Evolutionary conservation across 2,797 vertebrate species (phyloP).

Genomic region (Hipposideros larvatus): DNA sequence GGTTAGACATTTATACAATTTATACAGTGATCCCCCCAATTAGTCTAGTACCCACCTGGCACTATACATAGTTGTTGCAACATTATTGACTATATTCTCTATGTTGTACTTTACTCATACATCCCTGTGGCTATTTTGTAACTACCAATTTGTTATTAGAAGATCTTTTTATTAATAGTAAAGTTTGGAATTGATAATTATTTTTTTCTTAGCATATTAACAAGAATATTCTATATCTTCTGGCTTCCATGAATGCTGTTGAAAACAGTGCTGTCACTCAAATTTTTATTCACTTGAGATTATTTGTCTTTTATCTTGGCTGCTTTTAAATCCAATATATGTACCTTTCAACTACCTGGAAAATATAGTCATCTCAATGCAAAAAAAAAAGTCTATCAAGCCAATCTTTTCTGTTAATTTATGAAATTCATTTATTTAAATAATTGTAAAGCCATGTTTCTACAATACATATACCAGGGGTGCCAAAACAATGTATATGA

Average conservation of each 20-base stretch:
- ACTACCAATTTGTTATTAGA: neutral
- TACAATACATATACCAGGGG: too few species aligned
- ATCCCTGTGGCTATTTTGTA: too few species aligned
- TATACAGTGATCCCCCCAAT: too few species aligned
- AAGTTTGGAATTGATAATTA: neutral
- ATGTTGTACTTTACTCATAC: too few species aligned
- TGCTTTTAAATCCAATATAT: neutral
- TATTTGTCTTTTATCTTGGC: neutral
- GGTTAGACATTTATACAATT: too few species aligned
- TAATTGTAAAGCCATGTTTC: neutral
- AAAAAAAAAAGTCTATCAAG: neutral
- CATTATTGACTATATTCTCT: too few species aligned
- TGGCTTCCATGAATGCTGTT: neutral
- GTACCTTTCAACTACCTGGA: neutral
- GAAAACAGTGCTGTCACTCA: neutral
- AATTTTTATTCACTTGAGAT: neutral
- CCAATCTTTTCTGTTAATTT: neutral
- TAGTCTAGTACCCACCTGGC: too few species aligned
- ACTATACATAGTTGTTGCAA: too few species aligned
- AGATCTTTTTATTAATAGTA: neutral
- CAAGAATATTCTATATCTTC: neutral
- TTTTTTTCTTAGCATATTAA: neutral
- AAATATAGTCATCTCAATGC: conserved; percentile 38
- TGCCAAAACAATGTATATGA: too few species aligned
- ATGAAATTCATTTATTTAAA: conserved; percentile 26